Conservation (phyloP, 1,140 invertebrate species). For the Calephelis nemesis region DNA sequence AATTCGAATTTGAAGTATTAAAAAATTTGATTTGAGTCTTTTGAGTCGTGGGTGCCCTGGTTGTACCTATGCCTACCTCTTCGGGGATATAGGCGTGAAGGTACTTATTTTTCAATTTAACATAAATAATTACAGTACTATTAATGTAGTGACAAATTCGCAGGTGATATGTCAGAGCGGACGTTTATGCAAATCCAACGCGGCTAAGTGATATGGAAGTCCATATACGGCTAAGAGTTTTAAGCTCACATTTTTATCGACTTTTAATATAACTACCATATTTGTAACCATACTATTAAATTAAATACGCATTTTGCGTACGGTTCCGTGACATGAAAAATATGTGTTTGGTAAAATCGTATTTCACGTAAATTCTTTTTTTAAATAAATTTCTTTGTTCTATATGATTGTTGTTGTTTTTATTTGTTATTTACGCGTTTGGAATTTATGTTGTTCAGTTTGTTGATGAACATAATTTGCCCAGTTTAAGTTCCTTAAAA, state of each 20-base stretch:
- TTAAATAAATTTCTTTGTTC: no score
- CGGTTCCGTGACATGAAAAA: conserved; percentile 17
- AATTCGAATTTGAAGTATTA: no score
- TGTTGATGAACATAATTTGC: no score
- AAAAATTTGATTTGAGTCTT: no score
- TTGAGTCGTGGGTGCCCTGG: no score
- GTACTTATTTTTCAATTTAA: neutral
- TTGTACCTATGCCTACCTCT: no score
- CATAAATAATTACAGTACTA: neutral
- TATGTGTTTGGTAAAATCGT: conserved; percentile 1
- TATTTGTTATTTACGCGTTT: no score
- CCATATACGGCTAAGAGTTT: conserved; percentile 4
- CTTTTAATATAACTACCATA: conserved; percentile 17
- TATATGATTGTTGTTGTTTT: no score
- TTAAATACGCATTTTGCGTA: conserved; percentile 5
- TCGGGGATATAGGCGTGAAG: no score
- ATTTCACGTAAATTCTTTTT: no score
- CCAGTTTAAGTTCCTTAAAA: no score
- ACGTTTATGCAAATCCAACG: conserved; percentile 12
- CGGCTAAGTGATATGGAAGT: conserved; percentile 7
- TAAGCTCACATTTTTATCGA: conserved; percentile 17
- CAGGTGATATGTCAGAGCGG: conserved; percentile 12
- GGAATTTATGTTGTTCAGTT: no score
- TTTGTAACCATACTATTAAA: conserved; percentile 11
- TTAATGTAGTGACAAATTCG: neutral